Evolutionary conservation across 2,888 invertebrate species (phyloP), one percentile per base, ranked within the genome.

Genomic region (Fragum sueziense): DNA sequence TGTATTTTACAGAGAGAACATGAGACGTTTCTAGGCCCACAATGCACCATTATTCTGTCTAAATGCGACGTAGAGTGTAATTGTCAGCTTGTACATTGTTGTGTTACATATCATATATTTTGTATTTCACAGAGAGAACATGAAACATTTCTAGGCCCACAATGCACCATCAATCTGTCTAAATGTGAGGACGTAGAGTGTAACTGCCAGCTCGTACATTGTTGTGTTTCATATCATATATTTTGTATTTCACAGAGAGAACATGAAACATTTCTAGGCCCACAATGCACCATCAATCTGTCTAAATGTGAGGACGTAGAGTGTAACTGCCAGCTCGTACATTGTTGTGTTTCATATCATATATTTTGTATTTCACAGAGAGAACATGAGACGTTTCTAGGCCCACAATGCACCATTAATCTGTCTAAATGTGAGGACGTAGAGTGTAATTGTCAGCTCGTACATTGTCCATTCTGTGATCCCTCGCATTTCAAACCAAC

Each of bases 401-500:
- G 83, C 11, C 83, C 83, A 6, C 76, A 75, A 59, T 84, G 83
- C 67, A 75, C 85, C 14, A 81, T 86, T 33, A 79, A 82, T 41
- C 72, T 86, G 27, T 79, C 79, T 2, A 82, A 81, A 31, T 89
- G 89, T 82, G 73, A 83, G 9, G 76, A 78, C 14, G 29, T 11
- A 14, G 78, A 80, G 0, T 89, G 89, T 78, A 82, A 85, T 67
- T 83, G 86, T 72, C 78, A 81, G 54, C 83, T 78, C 54, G 87
- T 88, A 2, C 89, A 89, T 74, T 89, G 89, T 76, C 89, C 89
- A 17, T 89, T 88, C 80, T 88, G 88, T 85, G 88, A 87, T 59
- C 75, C 73, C 9, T 62, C 74, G 31, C 87, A 88, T 70, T 87
- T 84, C 72, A 88, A 88, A 70, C 89, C 89, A 14, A 76, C 89